phyloP scores from a whole-genome alignment of 2,888 invertebrate genomes.

The Callinectes sapidus region DNA sequence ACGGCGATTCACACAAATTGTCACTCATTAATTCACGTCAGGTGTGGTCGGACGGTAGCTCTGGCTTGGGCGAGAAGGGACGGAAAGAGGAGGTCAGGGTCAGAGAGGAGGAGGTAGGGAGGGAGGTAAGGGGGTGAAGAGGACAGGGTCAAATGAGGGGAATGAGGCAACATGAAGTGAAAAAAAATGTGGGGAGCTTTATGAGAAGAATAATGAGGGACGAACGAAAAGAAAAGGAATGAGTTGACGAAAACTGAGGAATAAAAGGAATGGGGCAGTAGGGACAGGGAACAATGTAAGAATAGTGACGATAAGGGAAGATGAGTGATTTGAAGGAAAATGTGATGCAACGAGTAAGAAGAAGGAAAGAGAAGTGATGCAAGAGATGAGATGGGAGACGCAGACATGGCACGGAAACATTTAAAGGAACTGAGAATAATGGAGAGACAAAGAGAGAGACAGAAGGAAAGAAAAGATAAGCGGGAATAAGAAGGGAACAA shows the following conservation, averaged over 20 bases:
- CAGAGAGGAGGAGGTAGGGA: background rate
- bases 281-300: background rate
- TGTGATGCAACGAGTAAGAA: background rate
- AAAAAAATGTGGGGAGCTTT: background rate
- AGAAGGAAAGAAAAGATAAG: conserved; percentile 1
- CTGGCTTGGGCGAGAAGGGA: conserved; percentile 36
- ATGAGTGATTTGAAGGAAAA: too few relatives aligned
- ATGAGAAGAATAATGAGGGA: background rate
- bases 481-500: background rate
- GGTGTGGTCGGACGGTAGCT: conserved; percentile 51
- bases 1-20: conserved; percentile 65
- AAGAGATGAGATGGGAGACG: background rate
- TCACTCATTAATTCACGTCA: conserved; percentile 59
- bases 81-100: conserved; percentile 16
- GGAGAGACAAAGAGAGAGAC: background rate
- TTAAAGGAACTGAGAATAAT: background rate
- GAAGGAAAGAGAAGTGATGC: background rate
- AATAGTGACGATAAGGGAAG: background rate
- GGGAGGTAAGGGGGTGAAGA: conserved; percentile 15
- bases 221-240: background rate
- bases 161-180: background rate
- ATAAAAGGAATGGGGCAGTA: too few relatives aligned
- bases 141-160: background rate
- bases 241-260: background rate
- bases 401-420: background rate